Evolutionary conservation across 2,888 invertebrate genomes (phyloP).

Genomic region (Nineta flava): DNA sequence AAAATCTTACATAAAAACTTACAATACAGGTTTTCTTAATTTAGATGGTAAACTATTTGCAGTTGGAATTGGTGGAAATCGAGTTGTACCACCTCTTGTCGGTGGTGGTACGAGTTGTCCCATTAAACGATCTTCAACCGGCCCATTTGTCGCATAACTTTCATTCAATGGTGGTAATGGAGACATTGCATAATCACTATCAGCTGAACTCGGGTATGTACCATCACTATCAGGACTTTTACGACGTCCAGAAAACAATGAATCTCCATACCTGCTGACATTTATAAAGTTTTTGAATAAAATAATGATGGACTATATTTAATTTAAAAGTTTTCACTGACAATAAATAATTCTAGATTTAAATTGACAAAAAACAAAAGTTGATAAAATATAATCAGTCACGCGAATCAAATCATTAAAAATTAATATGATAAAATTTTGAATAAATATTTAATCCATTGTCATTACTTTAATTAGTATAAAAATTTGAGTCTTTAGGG

Average conservation of each 20-base stretch:
- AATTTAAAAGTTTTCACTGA: too few relatives aligned
- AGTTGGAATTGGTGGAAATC: slow-evolving; percentile 6
- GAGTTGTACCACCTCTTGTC: slow-evolving; percentile 1
- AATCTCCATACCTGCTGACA: not conserved
- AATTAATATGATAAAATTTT: too few relatives aligned
- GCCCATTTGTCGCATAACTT: not conserved
- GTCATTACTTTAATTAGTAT: too few relatives aligned
- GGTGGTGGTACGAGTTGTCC: slow-evolving; percentile 6
- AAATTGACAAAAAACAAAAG: too few relatives aligned
- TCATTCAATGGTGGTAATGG: slow-evolving; percentile 6
- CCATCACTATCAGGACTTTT: slow-evolving; percentile 17
- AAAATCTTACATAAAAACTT: too few relatives aligned
- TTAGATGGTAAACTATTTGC: slow-evolving; percentile 7
- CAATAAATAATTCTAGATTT: too few relatives aligned
- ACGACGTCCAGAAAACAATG: slow-evolving; percentile 2
- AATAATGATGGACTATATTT: not conserved
- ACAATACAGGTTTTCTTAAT: slow-evolving; percentile 1
- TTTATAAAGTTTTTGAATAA: not conserved
- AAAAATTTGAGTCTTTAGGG: too few relatives aligned
- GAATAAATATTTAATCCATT: too few relatives aligned
- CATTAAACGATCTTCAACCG: slow-evolving; percentile 7
- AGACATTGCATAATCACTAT: slow-evolving; percentile 6
- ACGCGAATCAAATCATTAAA: too few relatives aligned
- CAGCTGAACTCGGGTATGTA: slow-evolving; percentile 8
- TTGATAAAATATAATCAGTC: too few relatives aligned